Percentiles rank a stretch among this genome's conserved stretches.
phyloP scores from a whole-genome alignment of 2,888 invertebrate species.

The Hirtodrosophila trivittata region DNA sequence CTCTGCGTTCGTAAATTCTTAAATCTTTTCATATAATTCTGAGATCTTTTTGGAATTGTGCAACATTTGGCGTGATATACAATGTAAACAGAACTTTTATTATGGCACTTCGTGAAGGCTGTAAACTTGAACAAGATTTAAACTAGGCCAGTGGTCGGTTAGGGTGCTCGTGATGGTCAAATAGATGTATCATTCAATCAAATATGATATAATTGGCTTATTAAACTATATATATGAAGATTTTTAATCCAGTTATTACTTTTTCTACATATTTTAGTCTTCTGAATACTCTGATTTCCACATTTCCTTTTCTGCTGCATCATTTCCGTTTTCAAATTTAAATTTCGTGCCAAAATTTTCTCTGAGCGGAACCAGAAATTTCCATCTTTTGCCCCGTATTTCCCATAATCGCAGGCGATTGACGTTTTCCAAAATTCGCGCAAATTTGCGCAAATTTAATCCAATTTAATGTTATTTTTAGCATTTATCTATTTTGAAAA shows the following conservation, averaged over 20 bases:
- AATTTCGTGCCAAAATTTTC: constrained; percentile 51
- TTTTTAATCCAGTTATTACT: not conserved
- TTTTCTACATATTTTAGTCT: constrained; percentile 6
- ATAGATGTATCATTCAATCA: not conserved
- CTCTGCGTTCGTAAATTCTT: constrained; percentile 11
- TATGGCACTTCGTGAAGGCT: constrained; percentile 57
- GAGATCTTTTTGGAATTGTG: constrained; percentile 49
- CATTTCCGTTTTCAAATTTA: constrained; percentile 59
- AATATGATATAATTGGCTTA: not conserved
- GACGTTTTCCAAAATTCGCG: constrained; percentile 51
- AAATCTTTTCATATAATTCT: constrained; percentile 15
- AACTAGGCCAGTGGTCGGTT: constrained; percentile 50
- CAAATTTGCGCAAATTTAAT: constrained; percentile 30
- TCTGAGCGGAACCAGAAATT: not conserved
- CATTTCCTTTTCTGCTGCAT: constrained; percentile 39
- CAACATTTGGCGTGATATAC: constrained; percentile 65
- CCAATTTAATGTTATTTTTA: constrained; percentile 30
- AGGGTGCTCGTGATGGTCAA: not conserved
- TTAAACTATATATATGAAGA: too few relatives aligned
- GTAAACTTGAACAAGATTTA: constrained; percentile 62
- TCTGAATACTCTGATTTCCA: too few relatives aligned
- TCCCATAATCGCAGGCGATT: constrained; percentile 26
- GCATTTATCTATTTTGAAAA: constrained; percentile 61
- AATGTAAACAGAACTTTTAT: constrained; percentile 40
- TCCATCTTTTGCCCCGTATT: not conserved